Percentiles rank a stretch among this genome's conserved stretches.
These are phyloP conservation scores for Porites evermanni DNA, from an alignment of 92 coral and sea anemone species.

Conservation along the genomic window DNA sequence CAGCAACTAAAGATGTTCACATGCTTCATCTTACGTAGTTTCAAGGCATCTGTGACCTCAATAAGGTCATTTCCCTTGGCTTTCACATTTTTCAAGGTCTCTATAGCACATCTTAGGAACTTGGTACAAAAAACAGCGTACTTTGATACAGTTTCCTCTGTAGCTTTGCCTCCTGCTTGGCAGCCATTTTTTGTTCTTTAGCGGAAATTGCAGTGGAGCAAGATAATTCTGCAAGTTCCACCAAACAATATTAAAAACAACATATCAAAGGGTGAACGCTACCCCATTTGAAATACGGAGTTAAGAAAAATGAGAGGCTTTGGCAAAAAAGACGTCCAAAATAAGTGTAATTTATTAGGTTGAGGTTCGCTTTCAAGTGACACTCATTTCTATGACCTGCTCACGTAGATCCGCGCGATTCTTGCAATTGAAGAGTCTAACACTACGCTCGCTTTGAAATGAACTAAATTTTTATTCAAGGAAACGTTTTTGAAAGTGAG, in stretches of 20 bases:
- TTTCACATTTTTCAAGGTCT: constrained; percentile 69
- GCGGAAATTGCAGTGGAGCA: constrained; percentile 54
- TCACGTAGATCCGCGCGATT: too few relatives aligned
- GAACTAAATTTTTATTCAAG: too few relatives aligned
- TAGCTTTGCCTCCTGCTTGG: constrained; percentile 58
- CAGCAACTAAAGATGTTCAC: not conserved
- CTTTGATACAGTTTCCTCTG: constrained; percentile 75
- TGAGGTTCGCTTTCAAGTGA: too few relatives aligned
- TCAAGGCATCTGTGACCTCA: constrained; percentile 63
- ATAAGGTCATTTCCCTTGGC: constrained; percentile 49
- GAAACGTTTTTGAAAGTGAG: too few relatives aligned
- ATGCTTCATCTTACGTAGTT: constrained; percentile 60
- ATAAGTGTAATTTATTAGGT: too few relatives aligned
- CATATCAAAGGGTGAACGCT: too few relatives aligned
- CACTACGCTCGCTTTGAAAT: too few relatives aligned
- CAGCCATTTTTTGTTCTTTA: constrained; percentile 65
- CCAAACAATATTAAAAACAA: not conserved
- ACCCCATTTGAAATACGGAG: too few relatives aligned
- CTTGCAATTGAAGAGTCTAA: too few relatives aligned
- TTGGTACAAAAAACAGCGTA: constrained; percentile 79
- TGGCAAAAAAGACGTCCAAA: too few relatives aligned
- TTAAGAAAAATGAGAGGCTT: too few relatives aligned
- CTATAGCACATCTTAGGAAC: constrained; percentile 82
- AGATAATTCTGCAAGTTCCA: constrained; percentile 65
- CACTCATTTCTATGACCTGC: too few relatives aligned